Percentiles rank a stretch among this genome's conserved stretches.
Conservation (phyloP, 2,797 vertebrate species). For the Arctocebus calabarensis region DNA sequence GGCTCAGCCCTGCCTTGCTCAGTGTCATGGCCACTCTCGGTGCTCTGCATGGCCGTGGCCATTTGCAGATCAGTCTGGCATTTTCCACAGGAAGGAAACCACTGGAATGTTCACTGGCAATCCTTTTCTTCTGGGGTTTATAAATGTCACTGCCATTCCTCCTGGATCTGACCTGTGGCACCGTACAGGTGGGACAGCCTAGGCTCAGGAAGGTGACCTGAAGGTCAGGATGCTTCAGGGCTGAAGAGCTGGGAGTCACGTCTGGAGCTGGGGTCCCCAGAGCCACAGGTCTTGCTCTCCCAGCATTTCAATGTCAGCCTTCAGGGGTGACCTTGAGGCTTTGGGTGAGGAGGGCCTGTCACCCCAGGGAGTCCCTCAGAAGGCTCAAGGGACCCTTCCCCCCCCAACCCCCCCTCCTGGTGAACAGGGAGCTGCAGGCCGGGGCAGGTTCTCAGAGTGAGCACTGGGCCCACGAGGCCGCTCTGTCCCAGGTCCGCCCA, state of each 20-base stretch:
- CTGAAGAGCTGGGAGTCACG: rapidly evolving
- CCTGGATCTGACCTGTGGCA: neutral
- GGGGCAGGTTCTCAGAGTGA: neutral
- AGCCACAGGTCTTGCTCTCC: neutral
- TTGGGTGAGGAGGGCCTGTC: too few relatives aligned
- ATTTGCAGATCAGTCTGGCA: neutral
- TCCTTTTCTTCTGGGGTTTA: neutral
- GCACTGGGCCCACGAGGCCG: neutral
- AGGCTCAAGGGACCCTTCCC: too few relatives aligned
- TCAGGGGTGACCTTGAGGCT: neutral
- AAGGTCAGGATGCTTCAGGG: neutral
- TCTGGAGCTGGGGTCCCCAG: neutral
- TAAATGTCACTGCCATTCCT: neutral
- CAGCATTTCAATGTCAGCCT: neutral
- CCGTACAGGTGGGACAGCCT: neutral
- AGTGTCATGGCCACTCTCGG: neutral
- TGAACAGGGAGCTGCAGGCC: neutral
- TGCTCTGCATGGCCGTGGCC: too few relatives aligned
- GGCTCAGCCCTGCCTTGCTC: neutral
- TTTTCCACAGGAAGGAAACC: neutral
- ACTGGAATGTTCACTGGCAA: neutral
- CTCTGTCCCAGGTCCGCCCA: neutral
- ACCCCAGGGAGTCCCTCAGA: neutral
- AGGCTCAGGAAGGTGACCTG: neutral
- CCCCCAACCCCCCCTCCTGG: too few relatives aligned